Base-by-base conservation (phyloP, 2,888 invertebrate genomes). In the Isoperla grammatica region DNA sequence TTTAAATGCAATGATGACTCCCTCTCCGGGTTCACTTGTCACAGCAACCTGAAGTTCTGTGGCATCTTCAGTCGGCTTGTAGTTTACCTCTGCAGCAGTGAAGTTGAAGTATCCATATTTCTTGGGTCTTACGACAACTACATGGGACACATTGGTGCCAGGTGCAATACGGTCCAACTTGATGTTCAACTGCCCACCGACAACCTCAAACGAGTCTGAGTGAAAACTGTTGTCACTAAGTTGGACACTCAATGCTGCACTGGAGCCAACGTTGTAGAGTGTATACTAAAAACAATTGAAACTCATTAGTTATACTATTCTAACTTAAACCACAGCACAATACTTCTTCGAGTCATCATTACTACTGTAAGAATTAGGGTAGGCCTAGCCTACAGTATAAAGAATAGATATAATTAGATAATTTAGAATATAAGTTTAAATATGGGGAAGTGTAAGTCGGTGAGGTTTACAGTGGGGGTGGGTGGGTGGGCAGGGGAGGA, bases 81-180 rank as follows among this genome's bases (percentile, higher is more conserved):
- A 99, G 46, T 86, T 85, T 59, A 96, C 83, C 76, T 95, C 91
- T 63, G 98, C 98, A 56, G 96, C 87, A 1, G 96, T 91, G 74
- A 99, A 98, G 76, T 99, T 99, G 79, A 95, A 97, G 74, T 93
- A 92, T 29, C 98, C 98, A 71, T 83, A 91, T 70, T 86, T 87
- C 69, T 87, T 87, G 3, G 98, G 97, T 64, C 90, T 80, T 11
- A 98, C 87, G 6, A 98, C 90, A 17, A 95, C 89, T 3, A 93
- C 89, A 74, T 99, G 97, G 1, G 94, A 88, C 2, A 95, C 90
- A 76, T 99, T 99, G 12, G 89, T 88, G 69, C 90, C 88, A 4
- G 98, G 95, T 13, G 94, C 87, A 71, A 99, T 91, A 68, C 95
- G 83, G 69, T 95, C 92, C 69, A 96, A 87, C 68, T 83, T 82